Percentiles rank a stretch among this genome's conserved stretches.
These are phyloP conservation scores for Petrolisthes cinctipes DNA, from an alignment of 2,888 invertebrate genomes.

Conservation along the genomic window DNA sequence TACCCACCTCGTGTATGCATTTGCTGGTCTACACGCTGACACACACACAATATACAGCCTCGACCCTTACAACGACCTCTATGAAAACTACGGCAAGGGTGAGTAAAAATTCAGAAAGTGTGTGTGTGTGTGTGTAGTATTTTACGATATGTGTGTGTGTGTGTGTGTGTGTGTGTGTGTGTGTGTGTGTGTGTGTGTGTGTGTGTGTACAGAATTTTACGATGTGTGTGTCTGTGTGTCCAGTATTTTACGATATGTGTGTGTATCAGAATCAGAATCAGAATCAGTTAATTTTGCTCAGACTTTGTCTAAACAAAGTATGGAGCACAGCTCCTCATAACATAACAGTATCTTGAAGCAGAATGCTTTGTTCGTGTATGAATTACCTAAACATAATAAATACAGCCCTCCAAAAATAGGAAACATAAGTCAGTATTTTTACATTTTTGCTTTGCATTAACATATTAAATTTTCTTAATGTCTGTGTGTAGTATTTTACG, in stretches of 20 bases:
- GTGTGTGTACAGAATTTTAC: no score
- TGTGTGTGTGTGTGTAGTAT: neutral
- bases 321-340: no score
- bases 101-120: neutral
- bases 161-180: neutral
- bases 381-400: no score
- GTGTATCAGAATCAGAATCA: no score
- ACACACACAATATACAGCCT: slow-evolving; percentile 70
- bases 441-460: no score
- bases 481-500: neutral
- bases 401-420: no score
- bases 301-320: no score
- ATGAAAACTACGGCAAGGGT: slow-evolving; percentile 52
- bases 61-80: slow-evolving; percentile 47
- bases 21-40: slow-evolving; percentile 76
- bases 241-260: neutral
- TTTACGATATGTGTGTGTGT: neutral
- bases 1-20: slow-evolving; percentile 82
- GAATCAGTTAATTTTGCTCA: no score
- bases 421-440: no score
- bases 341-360: no score
- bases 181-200: slow-evolving; percentile 1
- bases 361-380: no score
- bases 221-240: neutral
- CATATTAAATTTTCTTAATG: no score